phyloP scores from a whole-genome alignment of 2,888 invertebrate species.

The Buathra laborator region DNA sequence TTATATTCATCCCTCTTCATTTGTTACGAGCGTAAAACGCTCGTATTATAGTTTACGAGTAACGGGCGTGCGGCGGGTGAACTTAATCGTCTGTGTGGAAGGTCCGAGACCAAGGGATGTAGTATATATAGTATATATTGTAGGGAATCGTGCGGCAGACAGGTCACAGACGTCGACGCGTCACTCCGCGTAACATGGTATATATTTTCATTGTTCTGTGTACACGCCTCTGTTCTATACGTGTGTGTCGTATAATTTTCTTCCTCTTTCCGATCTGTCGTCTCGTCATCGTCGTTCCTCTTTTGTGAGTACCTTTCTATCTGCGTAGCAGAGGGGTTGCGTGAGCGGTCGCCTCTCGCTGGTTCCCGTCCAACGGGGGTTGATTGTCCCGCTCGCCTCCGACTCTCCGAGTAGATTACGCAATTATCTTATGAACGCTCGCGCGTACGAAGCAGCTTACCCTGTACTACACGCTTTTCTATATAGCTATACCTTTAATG shows the following conservation, averaged over 20 bases:
- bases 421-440: slow-evolving; percentile 81
- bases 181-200: slow-evolving; percentile 20
- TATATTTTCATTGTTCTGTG: slow-evolving; percentile 26
- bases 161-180: slow-evolving; percentile 44
- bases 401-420: slow-evolving; percentile 77
- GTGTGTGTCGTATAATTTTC: background rate
- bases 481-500: slow-evolving; percentile 27
- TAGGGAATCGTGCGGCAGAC: slow-evolving; percentile 35
- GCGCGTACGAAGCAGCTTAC: slow-evolving; percentile 74
- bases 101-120: background rate
- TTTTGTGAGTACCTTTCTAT: slow-evolving; percentile 16
- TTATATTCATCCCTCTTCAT: slow-evolving; percentile 43
- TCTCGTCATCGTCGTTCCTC: slow-evolving; percentile 10
- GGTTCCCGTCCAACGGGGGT: slow-evolving; percentile 69
- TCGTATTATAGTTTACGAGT: slow-evolving; percentile 54
- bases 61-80: background rate
- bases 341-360: slow-evolving; percentile 33
- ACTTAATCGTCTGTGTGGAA: slow-evolving; percentile 10
- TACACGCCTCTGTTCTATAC: slow-evolving; percentile 5
- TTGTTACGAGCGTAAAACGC: slow-evolving; percentile 31
- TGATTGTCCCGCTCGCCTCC: slow-evolving; percentile 73
- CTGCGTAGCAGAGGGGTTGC: slow-evolving; percentile 26
- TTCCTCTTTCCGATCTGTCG: background rate
- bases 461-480: slow-evolving; percentile 63
- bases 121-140: background rate